Evolutionary conservation across 2,113 vertebrate species (phyloP).

Genomic region (Proteles cristata): DNA sequence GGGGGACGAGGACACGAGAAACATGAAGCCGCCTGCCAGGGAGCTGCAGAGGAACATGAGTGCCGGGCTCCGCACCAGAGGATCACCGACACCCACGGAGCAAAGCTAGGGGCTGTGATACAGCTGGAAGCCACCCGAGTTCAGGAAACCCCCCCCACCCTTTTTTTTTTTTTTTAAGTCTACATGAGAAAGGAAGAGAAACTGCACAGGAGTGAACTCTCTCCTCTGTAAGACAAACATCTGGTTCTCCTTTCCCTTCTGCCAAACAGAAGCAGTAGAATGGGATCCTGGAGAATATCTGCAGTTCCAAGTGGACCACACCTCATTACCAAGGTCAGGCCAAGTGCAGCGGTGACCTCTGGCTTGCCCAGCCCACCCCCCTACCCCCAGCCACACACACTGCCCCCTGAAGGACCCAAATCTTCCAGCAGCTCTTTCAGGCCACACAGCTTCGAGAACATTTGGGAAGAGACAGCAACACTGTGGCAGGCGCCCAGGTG

Average conservation of each 20-base stretch:
- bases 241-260: conserved; percentile 13
- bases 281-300: not conserved
- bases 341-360: not conserved
- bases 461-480: not conserved
- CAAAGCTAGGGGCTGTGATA: not conserved
- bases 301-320: not conserved
- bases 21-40: conserved; percentile 21
- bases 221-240: not conserved
- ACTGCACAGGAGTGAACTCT: not conserved
- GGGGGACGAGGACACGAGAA: not conserved
- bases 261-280: not conserved
- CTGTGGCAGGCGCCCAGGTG: accelerated
- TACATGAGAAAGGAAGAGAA: conserved; percentile 57
- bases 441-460: not conserved
- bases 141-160: not conserved
- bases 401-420: not conserved
- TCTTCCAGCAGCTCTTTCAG: not conserved
- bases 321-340: not conserved
- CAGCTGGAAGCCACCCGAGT: not conserved
- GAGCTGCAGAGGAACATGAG: not conserved
- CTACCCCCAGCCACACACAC: not conserved
- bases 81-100: not conserved
- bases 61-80: not conserved
- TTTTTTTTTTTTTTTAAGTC: not conserved
- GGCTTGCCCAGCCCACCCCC: not conserved